Evolutionary conservation across 1,140 invertebrate species (phyloP).

Genomic region (Neotoxoptera formosana): DNA sequence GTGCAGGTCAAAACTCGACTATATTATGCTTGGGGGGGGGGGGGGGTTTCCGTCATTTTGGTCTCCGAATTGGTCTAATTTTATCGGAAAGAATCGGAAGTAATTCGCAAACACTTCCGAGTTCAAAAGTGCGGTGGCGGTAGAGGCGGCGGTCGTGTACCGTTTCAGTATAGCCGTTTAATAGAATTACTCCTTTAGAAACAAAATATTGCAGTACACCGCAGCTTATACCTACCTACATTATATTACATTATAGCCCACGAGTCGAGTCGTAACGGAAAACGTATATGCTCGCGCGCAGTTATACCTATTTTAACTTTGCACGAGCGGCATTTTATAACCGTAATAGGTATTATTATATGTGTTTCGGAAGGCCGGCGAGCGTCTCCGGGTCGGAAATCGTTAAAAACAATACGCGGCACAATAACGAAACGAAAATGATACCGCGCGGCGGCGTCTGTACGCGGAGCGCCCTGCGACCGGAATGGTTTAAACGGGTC

Average conservation of each 20-base stretch:
- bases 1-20: too few species aligned
- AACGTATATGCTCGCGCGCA: not conserved
- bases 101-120: not conserved
- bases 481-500: not conserved
- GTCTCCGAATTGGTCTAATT: not conserved
- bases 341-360: not conserved
- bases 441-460: not conserved
- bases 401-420: not conserved
- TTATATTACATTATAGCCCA: not conserved
- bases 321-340: not conserved
- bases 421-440: not conserved
- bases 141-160: not conserved
- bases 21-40: too few species aligned
- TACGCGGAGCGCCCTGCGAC: not conserved
- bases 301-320: not conserved
- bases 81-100: not conserved
- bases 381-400: not conserved
- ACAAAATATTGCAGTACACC: not conserved
- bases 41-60: too few species aligned
- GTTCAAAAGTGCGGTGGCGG: not conserved
- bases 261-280: not conserved
- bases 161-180: not conserved
- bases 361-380: not conserved
- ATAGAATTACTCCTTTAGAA: not conserved
- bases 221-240: too few species aligned